Evolutionary conservation across 2,113 vertebrate species (phyloP).

Genomic region (Prolemur simus): DNA sequence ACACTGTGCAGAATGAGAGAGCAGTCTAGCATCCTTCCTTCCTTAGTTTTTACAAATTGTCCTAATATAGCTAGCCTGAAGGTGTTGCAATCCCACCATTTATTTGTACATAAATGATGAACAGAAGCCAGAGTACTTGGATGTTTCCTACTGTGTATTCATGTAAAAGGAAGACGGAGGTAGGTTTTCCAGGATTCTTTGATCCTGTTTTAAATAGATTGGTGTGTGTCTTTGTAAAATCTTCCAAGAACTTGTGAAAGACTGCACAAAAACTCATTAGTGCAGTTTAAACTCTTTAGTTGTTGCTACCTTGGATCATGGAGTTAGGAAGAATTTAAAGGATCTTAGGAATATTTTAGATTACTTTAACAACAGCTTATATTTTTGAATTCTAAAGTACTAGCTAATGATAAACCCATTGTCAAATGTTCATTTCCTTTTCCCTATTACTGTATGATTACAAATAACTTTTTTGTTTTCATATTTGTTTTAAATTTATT

Average conservation of each 20-base stretch:
- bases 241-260: neutral
- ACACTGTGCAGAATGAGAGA: neutral
- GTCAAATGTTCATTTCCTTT: neutral
- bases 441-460: neutral
- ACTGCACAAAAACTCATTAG: neutral
- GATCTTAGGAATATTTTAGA: neutral
- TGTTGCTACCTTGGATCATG: neutral
- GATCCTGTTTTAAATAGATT: conserved; percentile 1
- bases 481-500: conserved; percentile 40
- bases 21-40: neutral
- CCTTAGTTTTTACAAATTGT: neutral
- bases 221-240: neutral
- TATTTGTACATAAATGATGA: neutral
- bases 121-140: neutral
- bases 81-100: neutral
- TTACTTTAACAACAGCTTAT: neutral
- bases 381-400: conserved; percentile 25
- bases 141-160: neutral
- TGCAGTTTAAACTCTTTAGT: neutral
- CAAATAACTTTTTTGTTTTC: conserved; percentile 6
- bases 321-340: conserved; percentile 13
- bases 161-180: neutral
- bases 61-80: neutral
- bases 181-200: neutral
- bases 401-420: neutral